phyloP scores from a whole-genome alignment of 2,113 vertebrate genomes.

The Telmatochromis sp. region DNA sequence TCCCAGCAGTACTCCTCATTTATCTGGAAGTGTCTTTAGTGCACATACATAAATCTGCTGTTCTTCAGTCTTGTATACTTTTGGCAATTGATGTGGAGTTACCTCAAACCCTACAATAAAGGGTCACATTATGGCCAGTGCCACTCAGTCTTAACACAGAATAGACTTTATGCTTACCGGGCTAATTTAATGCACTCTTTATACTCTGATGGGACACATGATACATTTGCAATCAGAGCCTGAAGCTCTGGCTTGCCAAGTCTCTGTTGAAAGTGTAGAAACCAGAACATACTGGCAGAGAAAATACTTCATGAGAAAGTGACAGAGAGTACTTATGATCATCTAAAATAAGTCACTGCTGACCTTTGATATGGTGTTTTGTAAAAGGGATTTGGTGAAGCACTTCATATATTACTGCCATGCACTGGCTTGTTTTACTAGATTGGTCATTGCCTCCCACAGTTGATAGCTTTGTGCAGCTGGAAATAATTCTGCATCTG shows the following conservation, averaged over 20 bases:
- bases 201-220: neutral
- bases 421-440: neutral
- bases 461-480: constrained; percentile 25
- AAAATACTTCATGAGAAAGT: neutral
- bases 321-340: neutral
- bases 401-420: constrained; percentile 11
- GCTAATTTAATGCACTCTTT: neutral
- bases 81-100: neutral
- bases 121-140: constrained; percentile 23
- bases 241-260: constrained; percentile 16
- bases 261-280: constrained; percentile 9
- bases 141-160: neutral
- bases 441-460: constrained; percentile 3
- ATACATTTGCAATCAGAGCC: constrained; percentile 27
- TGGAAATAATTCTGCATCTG: constrained; percentile 20
- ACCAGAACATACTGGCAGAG: neutral
- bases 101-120: neutral
- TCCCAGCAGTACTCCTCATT: constrained; percentile 28
- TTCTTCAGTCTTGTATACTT: neutral
- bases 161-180: neutral
- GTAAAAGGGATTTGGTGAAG: neutral
- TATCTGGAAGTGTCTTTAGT: constrained; percentile 21
- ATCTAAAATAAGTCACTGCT: neutral
- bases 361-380: neutral
- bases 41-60: constrained; percentile 30